Evolutionary conservation across 1,140 invertebrate species (phyloP), one percentile per base, ranked within the genome.

Genomic region (Tetramorium alpestre): DNA sequence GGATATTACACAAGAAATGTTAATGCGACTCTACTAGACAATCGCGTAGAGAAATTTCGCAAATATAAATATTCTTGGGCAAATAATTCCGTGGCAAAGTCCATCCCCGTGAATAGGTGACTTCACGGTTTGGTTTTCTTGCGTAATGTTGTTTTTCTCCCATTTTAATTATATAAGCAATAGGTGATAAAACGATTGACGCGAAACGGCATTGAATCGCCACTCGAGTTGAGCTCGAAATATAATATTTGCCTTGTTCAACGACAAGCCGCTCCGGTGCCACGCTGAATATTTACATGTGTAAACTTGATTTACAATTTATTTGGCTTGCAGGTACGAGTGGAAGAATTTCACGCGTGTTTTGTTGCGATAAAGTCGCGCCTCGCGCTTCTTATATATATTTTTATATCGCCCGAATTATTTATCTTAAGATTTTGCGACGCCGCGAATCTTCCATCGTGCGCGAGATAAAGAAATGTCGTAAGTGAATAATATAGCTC

Each of bases 291-390:
- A 75, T 84, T 84, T 84, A 84, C 80, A 84, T 84, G 80, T 73
- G 80, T 54, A 84, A 84, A 84, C 54, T 84, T 84, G 80, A 84
- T 84, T 84, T 84, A 84, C 80, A 84, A 84, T 84, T 84, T 84
- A 84, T 84, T 84, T 84, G 80, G 80, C 41, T 62, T 73, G 51
- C 49, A 80, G 33, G 41, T 62, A 60, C 54, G 80, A 84, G 70
- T 84, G 80, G 54, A 84, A 62, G 69, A 84, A 84, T 73, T 84
- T 62, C 69, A 72, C 56, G 54, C 80, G 80, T 84, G 69, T 84
- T 84, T 84, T 84, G 70, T 84, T 75, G 69, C 80, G 80, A 84
- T 84, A 84, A 84, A 75, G 80, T 84, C 80, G 41, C 80, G 38
- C 47, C 64, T 18, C 16, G 25, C 67, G 67, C 64, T 82, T 84